Conservation (phyloP, 2,888 invertebrate species). For the Ophion ellenae region DNA sequence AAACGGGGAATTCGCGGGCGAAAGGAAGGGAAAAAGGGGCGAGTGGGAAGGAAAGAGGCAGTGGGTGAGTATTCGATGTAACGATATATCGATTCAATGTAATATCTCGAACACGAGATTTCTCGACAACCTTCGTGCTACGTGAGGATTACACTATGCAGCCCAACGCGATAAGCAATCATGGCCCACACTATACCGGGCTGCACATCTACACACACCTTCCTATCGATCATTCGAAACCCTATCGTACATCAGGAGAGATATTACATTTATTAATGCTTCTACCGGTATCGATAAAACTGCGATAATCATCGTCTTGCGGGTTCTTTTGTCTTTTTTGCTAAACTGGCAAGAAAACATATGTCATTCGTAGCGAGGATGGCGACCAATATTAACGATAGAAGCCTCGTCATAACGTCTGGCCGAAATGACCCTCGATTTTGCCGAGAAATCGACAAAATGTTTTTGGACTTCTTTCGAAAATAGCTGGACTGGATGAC, state of each 20-base stretch:
- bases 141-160: conserved; percentile 53
- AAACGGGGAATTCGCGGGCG: background rate
- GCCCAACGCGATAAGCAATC: conserved; percentile 48
- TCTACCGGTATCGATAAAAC: background rate
- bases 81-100: conserved; percentile 67
- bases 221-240: conserved; percentile 29
- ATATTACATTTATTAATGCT: conserved; percentile 44
- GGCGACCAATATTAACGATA: background rate
- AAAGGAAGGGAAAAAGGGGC: background rate
- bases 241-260: conserved; percentile 8
- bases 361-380: background rate
- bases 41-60: background rate
- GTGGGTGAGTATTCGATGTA: conserved; percentile 53
- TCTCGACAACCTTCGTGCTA: conserved; percentile 61
- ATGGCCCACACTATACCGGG: conserved; percentile 21
- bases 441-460: too few relatives aligned
- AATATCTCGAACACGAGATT: conserved; percentile 55
- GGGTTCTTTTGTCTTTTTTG: background rate
- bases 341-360: background rate
- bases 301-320: conserved; percentile 21
- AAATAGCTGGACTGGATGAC: too few relatives aligned
- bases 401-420: background rate
- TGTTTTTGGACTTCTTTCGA: too few relatives aligned
- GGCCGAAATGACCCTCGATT: background rate
- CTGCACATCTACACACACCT: conserved; percentile 25